Evolutionary conservation across 2,113 vertebrate genomes (phyloP).

Genomic region (Neogobius melanostomus): DNA sequence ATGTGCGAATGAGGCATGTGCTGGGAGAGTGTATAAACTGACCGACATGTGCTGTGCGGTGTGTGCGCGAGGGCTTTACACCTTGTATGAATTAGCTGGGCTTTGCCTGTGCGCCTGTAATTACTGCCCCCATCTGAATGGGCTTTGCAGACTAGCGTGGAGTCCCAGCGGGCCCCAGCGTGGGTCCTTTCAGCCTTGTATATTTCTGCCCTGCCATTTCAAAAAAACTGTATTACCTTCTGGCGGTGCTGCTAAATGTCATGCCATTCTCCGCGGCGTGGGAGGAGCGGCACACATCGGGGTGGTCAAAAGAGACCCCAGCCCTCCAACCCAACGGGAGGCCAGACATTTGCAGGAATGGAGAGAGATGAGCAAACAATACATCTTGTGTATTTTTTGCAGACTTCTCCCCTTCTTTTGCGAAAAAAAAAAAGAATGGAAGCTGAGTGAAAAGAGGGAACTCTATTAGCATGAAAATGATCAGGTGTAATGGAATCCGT

Average conservation of each 20-base stretch:
- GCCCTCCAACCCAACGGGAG: constrained; percentile 58
- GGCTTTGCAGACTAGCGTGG: constrained; percentile 67
- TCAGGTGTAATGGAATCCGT: constrained; percentile 5
- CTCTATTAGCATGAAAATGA: background rate
- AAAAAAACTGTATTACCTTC: constrained; percentile 67
- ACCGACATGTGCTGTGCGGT: constrained; percentile 50
- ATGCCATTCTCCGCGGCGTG: constrained; percentile 74
- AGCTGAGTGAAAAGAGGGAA: background rate
- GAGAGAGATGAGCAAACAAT: constrained; percentile 54
- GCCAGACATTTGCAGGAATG: constrained; percentile 48
- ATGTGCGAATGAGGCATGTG: constrained; percentile 29
- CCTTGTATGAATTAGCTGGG: constrained; percentile 73
- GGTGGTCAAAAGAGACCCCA: constrained; percentile 65
- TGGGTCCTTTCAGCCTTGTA: constrained; percentile 73
- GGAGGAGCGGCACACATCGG: constrained; percentile 60
- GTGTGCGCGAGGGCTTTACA: constrained; percentile 47
- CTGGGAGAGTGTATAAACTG: constrained; percentile 38
- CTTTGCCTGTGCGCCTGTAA: constrained; percentile 70
- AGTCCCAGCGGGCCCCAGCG: constrained; percentile 72
- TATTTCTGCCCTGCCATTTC: constrained; percentile 72
- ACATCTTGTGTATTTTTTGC: constrained; percentile 10
- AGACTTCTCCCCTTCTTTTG: constrained; percentile 9
- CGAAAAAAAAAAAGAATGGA: background rate
- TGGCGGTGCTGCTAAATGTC: constrained; percentile 76
- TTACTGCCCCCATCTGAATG: constrained; percentile 74